Evolutionary conservation across 2,113 vertebrate genomes (phyloP).

Genomic region (Nycticryphes semicollaris): DNA sequence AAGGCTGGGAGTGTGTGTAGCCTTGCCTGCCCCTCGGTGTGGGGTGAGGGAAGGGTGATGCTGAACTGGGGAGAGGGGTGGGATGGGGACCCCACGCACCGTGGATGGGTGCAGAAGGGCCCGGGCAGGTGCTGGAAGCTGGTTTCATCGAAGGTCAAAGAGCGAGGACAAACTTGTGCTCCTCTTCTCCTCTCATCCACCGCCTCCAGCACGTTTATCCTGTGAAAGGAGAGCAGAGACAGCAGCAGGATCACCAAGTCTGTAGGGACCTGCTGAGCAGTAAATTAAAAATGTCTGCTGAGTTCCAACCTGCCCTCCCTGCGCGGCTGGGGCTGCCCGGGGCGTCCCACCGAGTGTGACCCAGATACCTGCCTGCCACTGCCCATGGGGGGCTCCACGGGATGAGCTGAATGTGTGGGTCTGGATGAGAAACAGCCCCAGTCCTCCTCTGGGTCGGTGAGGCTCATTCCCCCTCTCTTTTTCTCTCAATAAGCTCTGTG

Average conservation of each 20-base stretch:
- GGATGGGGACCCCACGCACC: background rate
- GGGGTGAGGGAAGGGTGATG: background rate
- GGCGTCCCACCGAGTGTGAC: background rate
- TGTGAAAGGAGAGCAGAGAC: slow-evolving; percentile 47
- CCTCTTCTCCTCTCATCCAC: slow-evolving; percentile 50
- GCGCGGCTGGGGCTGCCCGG: background rate
- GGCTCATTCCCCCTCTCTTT: background rate
- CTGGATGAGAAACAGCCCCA: background rate
- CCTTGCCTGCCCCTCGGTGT: background rate
- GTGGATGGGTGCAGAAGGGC: background rate
- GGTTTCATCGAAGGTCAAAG: slow-evolving; percentile 24
- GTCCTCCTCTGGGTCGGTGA: background rate
- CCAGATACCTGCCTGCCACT: background rate
- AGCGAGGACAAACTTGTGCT: background rate
- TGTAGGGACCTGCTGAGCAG: background rate
- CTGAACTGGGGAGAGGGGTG: background rate
- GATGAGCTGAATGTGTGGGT: background rate
- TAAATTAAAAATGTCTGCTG: slow-evolving; percentile 21
- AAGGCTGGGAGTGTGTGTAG: background rate
- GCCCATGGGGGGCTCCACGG: background rate
- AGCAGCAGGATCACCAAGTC: background rate
- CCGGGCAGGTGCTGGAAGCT: background rate
- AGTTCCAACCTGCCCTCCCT: background rate
- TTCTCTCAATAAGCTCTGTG: fast-evolving
- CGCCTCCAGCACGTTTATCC: slow-evolving; percentile 17